phyloP scores from a whole-genome alignment of 2,113 vertebrate genomes.

The Coreoperca whiteheadi region DNA sequence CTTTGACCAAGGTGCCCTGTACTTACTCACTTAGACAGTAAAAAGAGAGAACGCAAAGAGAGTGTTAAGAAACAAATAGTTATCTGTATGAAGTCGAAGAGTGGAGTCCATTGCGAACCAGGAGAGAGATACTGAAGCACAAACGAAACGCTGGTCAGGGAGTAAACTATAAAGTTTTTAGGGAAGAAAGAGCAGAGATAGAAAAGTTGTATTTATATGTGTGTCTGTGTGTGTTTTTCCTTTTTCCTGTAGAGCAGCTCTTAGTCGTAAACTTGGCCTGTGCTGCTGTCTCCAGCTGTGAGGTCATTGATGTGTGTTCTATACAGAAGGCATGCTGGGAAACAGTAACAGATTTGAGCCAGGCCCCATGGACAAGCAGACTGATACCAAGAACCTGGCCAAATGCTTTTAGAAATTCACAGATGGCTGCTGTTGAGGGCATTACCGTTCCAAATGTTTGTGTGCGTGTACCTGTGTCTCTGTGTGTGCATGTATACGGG shows the following conservation, averaged over 20 bases:
- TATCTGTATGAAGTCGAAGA: background rate
- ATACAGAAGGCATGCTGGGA: slow-evolving; percentile 69
- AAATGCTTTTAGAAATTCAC: slow-evolving; percentile 68
- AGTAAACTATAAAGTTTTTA: slow-evolving; percentile 16
- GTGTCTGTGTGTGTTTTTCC: slow-evolving; percentile 12
- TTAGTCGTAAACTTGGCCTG: slow-evolving; percentile 64
- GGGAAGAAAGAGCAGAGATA: slow-evolving; percentile 9
- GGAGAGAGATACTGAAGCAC: background rate
- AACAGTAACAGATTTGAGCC: slow-evolving; percentile 69
- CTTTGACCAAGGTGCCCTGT: slow-evolving; percentile 12
- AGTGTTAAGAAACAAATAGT: slow-evolving; percentile 3
- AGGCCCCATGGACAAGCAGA: slow-evolving; percentile 55
- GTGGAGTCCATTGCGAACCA: background rate
- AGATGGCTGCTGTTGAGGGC: slow-evolving; percentile 64
- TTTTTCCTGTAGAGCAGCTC: slow-evolving; percentile 44
- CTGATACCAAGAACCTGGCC: slow-evolving; percentile 53
- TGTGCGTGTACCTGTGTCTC: background rate
- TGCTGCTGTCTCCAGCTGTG: slow-evolving; percentile 53
- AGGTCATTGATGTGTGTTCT: slow-evolving; percentile 76
- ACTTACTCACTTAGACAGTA: background rate
- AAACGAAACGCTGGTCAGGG: slow-evolving; percentile 10
- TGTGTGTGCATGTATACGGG: slow-evolving; percentile 4
- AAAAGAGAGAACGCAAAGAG: no score
- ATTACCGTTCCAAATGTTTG: slow-evolving; percentile 39
- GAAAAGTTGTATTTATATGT: background rate